Base-by-base conservation (phyloP, 92 coral and sea anemone species). In the Metridium senile region DNA sequence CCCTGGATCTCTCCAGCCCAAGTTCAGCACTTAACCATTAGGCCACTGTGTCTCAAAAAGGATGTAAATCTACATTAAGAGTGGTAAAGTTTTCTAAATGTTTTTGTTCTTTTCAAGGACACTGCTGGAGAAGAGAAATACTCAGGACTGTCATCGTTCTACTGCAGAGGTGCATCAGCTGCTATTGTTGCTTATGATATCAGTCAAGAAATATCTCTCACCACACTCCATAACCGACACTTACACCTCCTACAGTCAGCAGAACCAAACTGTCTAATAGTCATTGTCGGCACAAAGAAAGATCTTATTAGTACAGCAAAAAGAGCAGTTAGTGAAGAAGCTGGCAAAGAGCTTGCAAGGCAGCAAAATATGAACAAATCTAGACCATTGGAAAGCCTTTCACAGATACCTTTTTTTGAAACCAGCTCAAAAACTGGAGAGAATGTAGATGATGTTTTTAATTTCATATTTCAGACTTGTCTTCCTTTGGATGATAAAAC, bases 161-260 rank as follows among this genome's bases (percentile, higher is more conserved):
- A 96, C 71, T 92, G 99, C 73, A 96, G 99, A 13, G 97, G 99
- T 1, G 99, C 99, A 0, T 90, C 99, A 29, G 99, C 99, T 1
- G 99, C 99, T 16, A 96, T 96, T 49, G 74, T 96, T 30, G 96
- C 97, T 0, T 89, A 85, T 76, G 99, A 96, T 76, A 87, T 96
- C 75, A 89, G 93, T 33, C 79, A 77, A 27, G 72, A 72, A 31
- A 47, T 35, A 1, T 92, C 99, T 0, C 77, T 92, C 46, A 85
- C 84, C 21, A 87, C 74, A 1, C 85, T 96, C 18, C 78, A 80
- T 23, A 90, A 96, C 56, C 84, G 96, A 43, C 96, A 96, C 66
- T 59, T 96, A 64, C 99, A 91, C 35, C 82, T 96, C 33, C 80
- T 96, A 29, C 89, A 92, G 33, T 89, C 87, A 0, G 89, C 99